These are phyloP conservation scores for Momotus momota DNA, from an alignment of 2,797 vertebrate genomes.

Conservation along the genomic window DNA sequence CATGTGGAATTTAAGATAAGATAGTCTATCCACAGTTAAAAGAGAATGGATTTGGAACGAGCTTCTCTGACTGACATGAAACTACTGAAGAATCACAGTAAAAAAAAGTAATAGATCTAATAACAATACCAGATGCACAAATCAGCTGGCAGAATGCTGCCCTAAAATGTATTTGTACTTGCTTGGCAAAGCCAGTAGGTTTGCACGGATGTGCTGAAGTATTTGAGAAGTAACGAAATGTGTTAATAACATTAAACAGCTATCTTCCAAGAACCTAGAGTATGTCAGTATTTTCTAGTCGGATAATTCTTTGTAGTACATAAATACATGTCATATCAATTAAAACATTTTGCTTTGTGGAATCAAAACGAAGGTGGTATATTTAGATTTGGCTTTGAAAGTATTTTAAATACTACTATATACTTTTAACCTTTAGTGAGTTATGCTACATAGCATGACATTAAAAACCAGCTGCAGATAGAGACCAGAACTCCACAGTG, in stretches of 20 bases:
- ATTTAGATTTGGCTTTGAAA: not conserved
- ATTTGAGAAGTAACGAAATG: not conserved
- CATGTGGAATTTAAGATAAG: not conserved
- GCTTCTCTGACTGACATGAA: not conserved
- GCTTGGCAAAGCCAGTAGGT: not conserved
- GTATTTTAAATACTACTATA: not conserved
- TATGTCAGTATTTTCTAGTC: not conserved
- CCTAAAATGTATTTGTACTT: not conserved
- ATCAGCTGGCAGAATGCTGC: not conserved
- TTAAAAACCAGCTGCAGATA: not conserved
- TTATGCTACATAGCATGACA: not conserved
- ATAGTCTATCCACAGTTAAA: not conserved
- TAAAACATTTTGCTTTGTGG: not conserved
- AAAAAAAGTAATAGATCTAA: not conserved
- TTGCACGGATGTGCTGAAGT: not conserved
- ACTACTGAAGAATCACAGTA: not conserved
- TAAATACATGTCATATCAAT: not conserved
- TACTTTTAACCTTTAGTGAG: not conserved
- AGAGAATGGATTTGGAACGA: not conserved
- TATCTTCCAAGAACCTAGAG: not conserved
- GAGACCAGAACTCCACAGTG: not conserved
- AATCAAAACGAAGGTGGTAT: not conserved
- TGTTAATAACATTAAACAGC: conserved; percentile 1
- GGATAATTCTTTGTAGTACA: not conserved
- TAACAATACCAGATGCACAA: conserved; percentile 11